These are phyloP conservation scores for Gymnoscopelus braueri DNA, from an alignment of 2,797 vertebrate genomes.

Conservation along the genomic window DNA sequence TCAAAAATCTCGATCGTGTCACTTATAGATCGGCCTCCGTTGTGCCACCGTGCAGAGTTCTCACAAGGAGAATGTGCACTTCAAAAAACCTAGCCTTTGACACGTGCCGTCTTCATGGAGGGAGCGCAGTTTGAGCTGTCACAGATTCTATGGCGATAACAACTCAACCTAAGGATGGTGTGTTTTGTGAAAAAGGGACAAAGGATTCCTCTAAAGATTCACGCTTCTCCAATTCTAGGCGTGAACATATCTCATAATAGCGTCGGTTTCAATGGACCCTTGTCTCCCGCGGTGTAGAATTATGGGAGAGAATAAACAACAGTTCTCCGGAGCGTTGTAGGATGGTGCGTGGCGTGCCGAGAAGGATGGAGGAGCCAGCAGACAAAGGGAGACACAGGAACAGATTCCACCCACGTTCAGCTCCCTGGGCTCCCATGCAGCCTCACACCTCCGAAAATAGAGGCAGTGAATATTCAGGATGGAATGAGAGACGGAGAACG, in stretches of 20 bases:
- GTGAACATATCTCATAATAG: constrained; percentile 8
- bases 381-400: constrained; percentile 35
- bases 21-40: no score
- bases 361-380: constrained; percentile 34
- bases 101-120: no score
- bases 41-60: no score
- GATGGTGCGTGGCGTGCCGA: constrained; percentile 1
- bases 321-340: constrained; percentile 43
- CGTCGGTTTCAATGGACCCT: constrained; percentile 7
- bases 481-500: constrained; percentile 38
- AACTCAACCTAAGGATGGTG: neutral
- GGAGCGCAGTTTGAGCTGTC: neutral
- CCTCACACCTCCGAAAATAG: constrained; percentile 1
- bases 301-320: constrained; percentile 25
- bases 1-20: constrained; percentile 11
- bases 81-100: no score
- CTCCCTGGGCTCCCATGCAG: neutral
- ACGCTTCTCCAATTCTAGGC: neutral
- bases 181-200: neutral
- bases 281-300: constrained; percentile 39
- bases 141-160: constrained; percentile 32
- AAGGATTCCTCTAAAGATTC: neutral
- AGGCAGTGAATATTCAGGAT: constrained; percentile 17
- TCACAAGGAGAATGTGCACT: no score
- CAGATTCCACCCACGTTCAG: constrained; percentile 44